Evolutionary conservation across 1,140 invertebrate species (phyloP).

Genomic region (Neotoxoptera formosana): DNA sequence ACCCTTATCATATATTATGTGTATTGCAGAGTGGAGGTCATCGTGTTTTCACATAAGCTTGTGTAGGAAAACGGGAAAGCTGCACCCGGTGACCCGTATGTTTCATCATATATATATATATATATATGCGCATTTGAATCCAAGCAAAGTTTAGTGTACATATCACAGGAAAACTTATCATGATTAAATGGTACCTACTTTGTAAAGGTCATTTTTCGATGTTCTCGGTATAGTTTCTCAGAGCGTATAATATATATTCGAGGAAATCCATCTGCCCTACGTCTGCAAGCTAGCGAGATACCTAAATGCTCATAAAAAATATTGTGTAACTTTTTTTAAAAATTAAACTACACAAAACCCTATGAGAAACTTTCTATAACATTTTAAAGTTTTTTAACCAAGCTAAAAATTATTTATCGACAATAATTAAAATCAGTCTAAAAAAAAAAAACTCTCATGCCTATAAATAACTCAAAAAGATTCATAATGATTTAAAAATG

Average conservation of each 20-base stretch:
- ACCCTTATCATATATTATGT: neutral
- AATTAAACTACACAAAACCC: too few species aligned
- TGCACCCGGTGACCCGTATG: neutral
- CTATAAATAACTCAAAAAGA: too few species aligned
- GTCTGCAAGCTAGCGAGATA: too few species aligned
- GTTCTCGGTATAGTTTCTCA: neutral
- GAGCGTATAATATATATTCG: neutral
- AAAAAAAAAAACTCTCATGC: too few species aligned
- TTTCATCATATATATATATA: neutral
- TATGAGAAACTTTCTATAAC: too few species aligned
- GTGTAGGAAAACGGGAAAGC: neutral
- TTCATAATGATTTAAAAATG: too few species aligned
- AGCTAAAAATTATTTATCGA: too few species aligned
- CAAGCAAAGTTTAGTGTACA: neutral
- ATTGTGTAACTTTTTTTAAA: too few species aligned
- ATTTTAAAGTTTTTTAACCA: too few species aligned
- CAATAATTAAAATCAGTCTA: too few species aligned
- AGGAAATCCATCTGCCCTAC: too few species aligned
- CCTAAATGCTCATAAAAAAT: too few species aligned
- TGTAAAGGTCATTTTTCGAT: neutral
- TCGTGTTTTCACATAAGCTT: neutral
- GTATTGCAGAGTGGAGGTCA: neutral
- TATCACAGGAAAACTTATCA: neutral
- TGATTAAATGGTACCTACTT: neutral
- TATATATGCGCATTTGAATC: neutral